phyloP scores from a whole-genome alignment of 64 coral and sea anemone genomes.

The Pocillopora verrucosa region DNA sequence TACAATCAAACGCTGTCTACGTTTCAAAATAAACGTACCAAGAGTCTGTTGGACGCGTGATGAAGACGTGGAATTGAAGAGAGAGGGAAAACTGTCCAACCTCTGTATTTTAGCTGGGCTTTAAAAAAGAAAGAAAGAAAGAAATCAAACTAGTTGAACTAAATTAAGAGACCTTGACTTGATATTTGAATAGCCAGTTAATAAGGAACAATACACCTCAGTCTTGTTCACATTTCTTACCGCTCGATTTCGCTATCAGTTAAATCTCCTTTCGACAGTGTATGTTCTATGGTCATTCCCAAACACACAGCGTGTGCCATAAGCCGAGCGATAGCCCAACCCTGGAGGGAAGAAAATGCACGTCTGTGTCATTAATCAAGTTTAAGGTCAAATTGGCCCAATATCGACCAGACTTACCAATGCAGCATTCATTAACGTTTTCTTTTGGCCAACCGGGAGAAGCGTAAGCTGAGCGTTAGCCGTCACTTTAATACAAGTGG shows the following conservation, averaged over 20 bases:
- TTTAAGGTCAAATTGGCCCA: not conserved
- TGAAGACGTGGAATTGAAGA: not conserved
- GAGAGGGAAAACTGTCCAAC: slow-evolving; percentile 9
- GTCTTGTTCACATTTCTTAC: slow-evolving; percentile 10
- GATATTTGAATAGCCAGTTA: no score
- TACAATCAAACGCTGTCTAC: no score
- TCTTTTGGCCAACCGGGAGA: no score
- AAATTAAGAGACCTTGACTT: not conserved
- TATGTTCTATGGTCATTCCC: slow-evolving; percentile 34
- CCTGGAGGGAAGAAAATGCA: not conserved
- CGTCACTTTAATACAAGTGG: no score
- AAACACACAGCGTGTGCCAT: slow-evolving; percentile 49
- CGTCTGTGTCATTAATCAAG: not conserved
- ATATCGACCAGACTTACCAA: no score
- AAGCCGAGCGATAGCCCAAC: slow-evolving; percentile 55
- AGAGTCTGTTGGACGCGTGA: slow-evolving; percentile 32
- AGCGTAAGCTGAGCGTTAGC: no score
- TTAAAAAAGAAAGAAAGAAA: not conserved
- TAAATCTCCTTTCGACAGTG: slow-evolving; percentile 6
- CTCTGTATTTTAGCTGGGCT: slow-evolving; percentile 33
- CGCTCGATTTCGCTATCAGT: slow-evolving; percentile 16
- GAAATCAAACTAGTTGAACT: not conserved
- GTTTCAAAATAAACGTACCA: not conserved
- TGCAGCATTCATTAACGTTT: no score
- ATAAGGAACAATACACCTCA: no score